phyloP scores from a whole-genome alignment of 2,888 invertebrate genomes.

The Apocheima hispidaria region DNA sequence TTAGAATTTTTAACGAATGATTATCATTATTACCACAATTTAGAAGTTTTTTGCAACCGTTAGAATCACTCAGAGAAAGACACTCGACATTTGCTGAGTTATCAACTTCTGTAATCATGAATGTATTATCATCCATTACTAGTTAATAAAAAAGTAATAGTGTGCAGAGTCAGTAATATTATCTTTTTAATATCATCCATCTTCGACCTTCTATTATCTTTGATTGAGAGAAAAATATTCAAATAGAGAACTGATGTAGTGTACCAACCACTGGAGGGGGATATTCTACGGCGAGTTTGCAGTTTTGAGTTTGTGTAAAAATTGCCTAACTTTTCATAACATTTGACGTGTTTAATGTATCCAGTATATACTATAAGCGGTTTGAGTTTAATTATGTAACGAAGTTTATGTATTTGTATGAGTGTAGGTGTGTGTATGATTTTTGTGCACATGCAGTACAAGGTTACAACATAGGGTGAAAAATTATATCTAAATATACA shows the following conservation, averaged over 20 bases:
- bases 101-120: not conserved
- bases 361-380: not conserved
- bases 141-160: not conserved
- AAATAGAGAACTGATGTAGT: too few species aligned
- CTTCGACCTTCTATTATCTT: not conserved
- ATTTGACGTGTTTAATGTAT: not conserved
- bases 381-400: not conserved
- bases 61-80: not conserved
- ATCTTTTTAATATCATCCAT: not conserved
- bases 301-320: not conserved
- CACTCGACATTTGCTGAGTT: not conserved
- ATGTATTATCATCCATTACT: constrained; percentile 4
- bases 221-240: too few species aligned
- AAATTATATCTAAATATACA: not conserved
- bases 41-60: not conserved
- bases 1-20: not conserved
- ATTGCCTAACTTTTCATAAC: not conserved
- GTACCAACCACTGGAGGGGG: not conserved
- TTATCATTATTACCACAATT: not conserved
- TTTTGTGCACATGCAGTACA: not conserved
- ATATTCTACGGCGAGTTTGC: not conserved
- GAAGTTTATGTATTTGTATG: not conserved
- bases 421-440: not conserved
- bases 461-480: not conserved
- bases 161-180: not conserved